phyloP scores from a whole-genome alignment of 2,888 invertebrate species.

The Harpalus rubripes region DNA sequence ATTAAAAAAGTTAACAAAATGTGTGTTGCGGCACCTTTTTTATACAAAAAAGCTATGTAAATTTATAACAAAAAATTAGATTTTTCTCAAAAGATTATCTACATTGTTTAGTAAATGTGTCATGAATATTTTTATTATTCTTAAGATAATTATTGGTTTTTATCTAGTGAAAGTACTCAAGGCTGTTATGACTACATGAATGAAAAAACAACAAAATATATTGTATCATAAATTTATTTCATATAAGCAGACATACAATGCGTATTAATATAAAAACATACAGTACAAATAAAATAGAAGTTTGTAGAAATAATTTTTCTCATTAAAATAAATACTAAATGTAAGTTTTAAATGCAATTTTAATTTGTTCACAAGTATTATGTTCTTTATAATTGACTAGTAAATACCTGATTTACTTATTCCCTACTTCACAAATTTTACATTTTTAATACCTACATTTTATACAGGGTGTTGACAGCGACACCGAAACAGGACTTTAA shows the following conservation, averaged over 20 bases:
- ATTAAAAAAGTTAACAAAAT: no score
- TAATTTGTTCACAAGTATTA: conserved; percentile 11
- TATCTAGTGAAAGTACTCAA: not conserved
- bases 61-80: no score
- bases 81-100: no score
- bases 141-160: no score
- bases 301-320: not conserved
- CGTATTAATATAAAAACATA: conserved; percentile 13
- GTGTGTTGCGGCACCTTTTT: no score
- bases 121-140: no score
- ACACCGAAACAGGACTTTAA: no score
- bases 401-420: conserved; percentile 28
- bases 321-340: conserved; percentile 1
- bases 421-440: conserved; percentile 24
- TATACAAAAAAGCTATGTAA: no score
- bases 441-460: no score
- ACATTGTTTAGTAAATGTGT: no score
- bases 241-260: not conserved
- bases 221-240: not conserved
- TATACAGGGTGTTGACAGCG: no score
- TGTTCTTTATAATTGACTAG: conserved; percentile 51
- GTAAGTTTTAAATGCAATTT: conserved; percentile 13
- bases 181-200: not conserved
- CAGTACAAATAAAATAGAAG: not conserved
- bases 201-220: not conserved